Base-by-base conservation (phyloP, 2,888 invertebrate species). In the Euspilapteryx auroguttella region DNA sequence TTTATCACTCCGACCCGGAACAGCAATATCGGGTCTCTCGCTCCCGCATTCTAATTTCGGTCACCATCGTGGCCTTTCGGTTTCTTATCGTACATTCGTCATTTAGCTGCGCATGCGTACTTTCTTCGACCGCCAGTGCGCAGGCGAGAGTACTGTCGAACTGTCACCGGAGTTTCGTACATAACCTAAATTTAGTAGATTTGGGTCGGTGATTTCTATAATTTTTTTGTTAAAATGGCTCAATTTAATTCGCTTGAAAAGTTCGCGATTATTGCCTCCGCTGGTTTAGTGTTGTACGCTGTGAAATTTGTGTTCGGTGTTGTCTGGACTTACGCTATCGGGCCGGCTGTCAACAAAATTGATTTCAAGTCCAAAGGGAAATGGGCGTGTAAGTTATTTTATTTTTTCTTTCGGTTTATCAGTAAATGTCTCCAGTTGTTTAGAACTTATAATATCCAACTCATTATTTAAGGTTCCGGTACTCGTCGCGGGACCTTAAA, bases 331-430 rank as follows among this genome's bases (percentile, higher is more conserved):
- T 71, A 55, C 34, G 50, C 82, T 21, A 42, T 83, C 29, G 79
- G 81, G 12, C 82, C 81, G 21, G 53, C 75, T 17, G 44, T 82
- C 6, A 54, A 84, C 30, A 69, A 71, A 42, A 71, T 86, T 32
- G 78, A 89, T 59, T 79, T 87, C 35, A 80, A 79, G 46, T 78
- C 81, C 25, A 79, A 82, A 50, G 89, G 89, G 44, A 79, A 82
- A 64, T 91, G 90, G 90, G 90, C 90, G 61, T 80, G 89, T 89
- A 65, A 83, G 85, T 79, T 39, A n/a, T 13, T 28, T 26, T n/a
- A n/a, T n/a, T n/a, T n/a, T n/a, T n/a, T n/a, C n/a, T n/a, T n/a
- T n/a, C n/a, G n/a, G n/a, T n/a, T n/a, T n/a, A n/a, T n/a, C n/a
- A n/a, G n/a, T n/a, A n/a, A n/a, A n/a, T n/a, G n/a, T n/a, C n/a